phyloP scores from a whole-genome alignment of 2,797 vertebrate genomes.

The Parambassis ranga region DNA sequence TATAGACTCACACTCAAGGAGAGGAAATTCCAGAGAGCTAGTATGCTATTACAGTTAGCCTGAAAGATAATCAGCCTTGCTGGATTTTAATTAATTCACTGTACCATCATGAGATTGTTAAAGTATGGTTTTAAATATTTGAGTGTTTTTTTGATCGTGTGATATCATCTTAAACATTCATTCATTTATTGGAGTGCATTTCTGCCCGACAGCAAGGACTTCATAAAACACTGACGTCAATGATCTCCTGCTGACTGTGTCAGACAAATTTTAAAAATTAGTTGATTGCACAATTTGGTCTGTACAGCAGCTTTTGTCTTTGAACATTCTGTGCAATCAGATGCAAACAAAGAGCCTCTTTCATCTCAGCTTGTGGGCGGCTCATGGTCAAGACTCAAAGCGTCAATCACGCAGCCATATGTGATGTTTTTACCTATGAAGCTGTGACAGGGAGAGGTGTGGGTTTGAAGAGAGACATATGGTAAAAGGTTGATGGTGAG shows the following conservation, averaged over 20 bases:
- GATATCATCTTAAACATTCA: too few relatives aligned
- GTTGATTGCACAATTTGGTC: constrained; percentile 40
- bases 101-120: too few relatives aligned
- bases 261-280: background rate
- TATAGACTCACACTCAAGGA: too few relatives aligned
- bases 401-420: constrained; percentile 36
- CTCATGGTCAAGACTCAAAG: constrained; percentile 5
- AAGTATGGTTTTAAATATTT: too few relatives aligned
- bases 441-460: background rate
- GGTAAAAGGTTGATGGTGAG: background rate
- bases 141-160: too few relatives aligned
- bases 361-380: constrained; percentile 25
- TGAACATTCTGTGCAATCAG: constrained; percentile 36
- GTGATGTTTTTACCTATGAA: constrained; percentile 6
- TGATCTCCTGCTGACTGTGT: background rate
- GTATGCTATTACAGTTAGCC: too few relatives aligned
- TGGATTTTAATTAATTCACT: too few relatives aligned
- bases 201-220: background rate
- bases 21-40: too few relatives aligned
- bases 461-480: background rate
- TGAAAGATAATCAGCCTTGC: too few relatives aligned
- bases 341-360: constrained; percentile 34
- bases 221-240: background rate
- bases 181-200: too few relatives aligned
- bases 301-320: constrained; percentile 20